Evolutionary conservation across 2,113 vertebrate species (phyloP).

Genomic region (Stercorarius parasiticus): DNA sequence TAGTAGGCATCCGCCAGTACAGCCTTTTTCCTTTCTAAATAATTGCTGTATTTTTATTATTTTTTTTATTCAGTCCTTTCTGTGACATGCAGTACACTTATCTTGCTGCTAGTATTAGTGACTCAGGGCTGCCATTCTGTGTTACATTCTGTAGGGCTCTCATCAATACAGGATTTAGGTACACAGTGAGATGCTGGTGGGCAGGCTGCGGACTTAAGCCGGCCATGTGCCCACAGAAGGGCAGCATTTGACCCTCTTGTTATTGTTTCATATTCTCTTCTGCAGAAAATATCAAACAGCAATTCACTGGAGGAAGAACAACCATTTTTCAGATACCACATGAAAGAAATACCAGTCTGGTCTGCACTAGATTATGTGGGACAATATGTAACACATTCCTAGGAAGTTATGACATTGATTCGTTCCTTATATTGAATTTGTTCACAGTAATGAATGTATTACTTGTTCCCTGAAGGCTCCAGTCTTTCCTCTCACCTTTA

Average conservation of each 20-base stretch:
- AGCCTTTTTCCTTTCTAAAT: not conserved
- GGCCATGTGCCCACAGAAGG: not conserved
- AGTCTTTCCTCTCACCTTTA: conserved; percentile 12
- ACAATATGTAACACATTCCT: not conserved
- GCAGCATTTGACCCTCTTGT: not conserved
- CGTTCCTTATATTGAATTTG: conserved; percentile 13
- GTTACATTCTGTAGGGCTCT: not conserved
- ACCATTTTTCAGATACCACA: conserved; percentile 15
- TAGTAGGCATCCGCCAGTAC: not conserved
- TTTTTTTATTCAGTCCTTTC: not conserved
- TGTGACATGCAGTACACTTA: not conserved
- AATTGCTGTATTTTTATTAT: not conserved
- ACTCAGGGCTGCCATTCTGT: not conserved
- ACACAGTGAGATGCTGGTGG: not conserved
- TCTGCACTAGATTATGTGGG: not conserved
- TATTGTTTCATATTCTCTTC: not conserved
- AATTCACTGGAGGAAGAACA: not conserved
- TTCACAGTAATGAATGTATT: conserved; percentile 37
- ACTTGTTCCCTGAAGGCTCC: not conserved
- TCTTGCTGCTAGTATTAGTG: not conserved
- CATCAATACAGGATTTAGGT: not conserved
- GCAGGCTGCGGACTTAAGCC: not conserved
- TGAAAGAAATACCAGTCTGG: not conserved
- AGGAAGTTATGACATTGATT: not conserved
- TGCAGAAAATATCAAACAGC: not conserved